These are phyloP conservation scores for Eolophus roseicapilla DNA, from an alignment of 2,113 vertebrate genomes.

Conservation along the genomic window DNA sequence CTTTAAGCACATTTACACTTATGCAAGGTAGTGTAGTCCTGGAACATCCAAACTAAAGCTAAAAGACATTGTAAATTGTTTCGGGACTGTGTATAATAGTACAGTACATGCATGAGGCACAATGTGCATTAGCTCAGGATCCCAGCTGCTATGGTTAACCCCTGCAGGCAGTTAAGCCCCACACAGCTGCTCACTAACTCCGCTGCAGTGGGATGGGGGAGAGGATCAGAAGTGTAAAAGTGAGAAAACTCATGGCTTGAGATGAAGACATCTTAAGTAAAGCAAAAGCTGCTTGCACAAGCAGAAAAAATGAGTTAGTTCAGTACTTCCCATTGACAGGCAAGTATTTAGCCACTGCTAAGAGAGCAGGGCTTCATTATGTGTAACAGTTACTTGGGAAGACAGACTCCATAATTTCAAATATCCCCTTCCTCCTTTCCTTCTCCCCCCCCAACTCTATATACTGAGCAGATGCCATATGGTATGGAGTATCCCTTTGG, in stretches of 20 bases:
- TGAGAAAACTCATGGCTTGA: background rate
- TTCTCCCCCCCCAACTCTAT: background rate
- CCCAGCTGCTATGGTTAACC: background rate
- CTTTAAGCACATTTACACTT: background rate
- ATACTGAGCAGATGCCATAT: background rate
- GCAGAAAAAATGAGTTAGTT: background rate
- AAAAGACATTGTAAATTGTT: background rate
- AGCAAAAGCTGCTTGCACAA: background rate
- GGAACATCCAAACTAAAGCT: background rate
- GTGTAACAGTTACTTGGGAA: background rate
- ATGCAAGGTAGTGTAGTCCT: background rate
- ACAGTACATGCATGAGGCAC: background rate
- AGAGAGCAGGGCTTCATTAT: background rate
- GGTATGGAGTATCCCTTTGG: background rate
- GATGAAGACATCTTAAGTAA: background rate
- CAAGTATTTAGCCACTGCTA: background rate
- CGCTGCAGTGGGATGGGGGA: background rate
- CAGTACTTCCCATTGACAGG: background rate
- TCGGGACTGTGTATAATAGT: background rate
- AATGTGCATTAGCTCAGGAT: background rate
- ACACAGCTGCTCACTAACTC: background rate
- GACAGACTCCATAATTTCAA: background rate
- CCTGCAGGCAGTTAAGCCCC: background rate
- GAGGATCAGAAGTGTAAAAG: background rate
- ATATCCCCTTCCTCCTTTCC: fast-evolving